Conservation (phyloP, 2,888 invertebrate species). For the Rhagium mordax region DNA sequence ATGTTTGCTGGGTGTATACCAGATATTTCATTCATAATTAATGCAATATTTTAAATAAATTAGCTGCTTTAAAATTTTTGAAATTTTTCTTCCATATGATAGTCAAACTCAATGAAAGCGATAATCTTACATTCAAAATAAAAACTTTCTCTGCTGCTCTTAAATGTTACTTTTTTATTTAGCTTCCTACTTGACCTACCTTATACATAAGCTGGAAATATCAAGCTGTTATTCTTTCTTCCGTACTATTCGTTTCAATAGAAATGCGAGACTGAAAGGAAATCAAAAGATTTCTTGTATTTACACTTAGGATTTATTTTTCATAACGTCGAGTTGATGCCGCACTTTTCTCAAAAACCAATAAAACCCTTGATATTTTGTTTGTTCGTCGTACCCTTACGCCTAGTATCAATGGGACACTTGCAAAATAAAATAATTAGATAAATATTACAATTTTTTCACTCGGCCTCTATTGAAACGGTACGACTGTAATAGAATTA, state of each 20-base stretch:
- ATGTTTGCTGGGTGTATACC: too few relatives aligned
- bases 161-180: neutral
- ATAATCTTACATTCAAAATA: neutral
- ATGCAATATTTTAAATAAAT: too few relatives aligned
- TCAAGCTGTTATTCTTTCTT: constrained; percentile 20
- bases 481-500: too few relatives aligned
- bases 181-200: neutral
- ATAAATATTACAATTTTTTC: neutral
- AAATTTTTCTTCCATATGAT: too few relatives aligned
- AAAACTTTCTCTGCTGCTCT: neutral
- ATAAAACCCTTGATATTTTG: constrained; percentile 40
- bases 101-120: too few relatives aligned
- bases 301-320: constrained; percentile 66
- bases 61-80: too few relatives aligned
- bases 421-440: neutral
- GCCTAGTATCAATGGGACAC: neutral
- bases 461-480: too few relatives aligned
- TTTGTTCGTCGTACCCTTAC: constrained; percentile 36
- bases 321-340: constrained; percentile 61
- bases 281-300: constrained; percentile 51
- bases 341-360: constrained; percentile 31
- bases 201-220: constrained; percentile 9
- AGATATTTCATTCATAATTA: too few relatives aligned
- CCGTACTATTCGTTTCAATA: constrained; percentile 37
- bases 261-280: constrained; percentile 39